These are phyloP conservation scores for Oxyura jamaicensis DNA, from an alignment of 2,113 vertebrate species.

Conservation along the genomic window DNA sequence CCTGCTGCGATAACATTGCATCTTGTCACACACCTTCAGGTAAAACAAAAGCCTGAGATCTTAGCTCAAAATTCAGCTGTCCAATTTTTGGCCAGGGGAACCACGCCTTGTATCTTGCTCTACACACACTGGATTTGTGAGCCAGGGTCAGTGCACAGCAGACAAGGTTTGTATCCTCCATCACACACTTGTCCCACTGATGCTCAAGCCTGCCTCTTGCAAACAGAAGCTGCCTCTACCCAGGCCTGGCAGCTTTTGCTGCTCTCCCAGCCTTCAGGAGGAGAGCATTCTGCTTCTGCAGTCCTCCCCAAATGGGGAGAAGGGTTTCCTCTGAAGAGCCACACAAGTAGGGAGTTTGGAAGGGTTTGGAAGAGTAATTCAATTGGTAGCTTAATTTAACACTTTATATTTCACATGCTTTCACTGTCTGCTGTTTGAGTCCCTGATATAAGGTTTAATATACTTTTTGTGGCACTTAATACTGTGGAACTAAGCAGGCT, in stretches of 20 bases:
- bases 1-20: rapidly evolving
- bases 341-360: neutral
- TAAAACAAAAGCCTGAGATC: neutral
- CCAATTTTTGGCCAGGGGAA: rapidly evolving
- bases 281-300: neutral
- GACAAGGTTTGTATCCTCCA: rapidly evolving
- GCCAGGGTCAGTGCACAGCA: neutral
- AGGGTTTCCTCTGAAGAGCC: neutral
- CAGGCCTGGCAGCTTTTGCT: rapidly evolving
- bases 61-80: rapidly evolving
- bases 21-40: neutral
- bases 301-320: rapidly evolving
- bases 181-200: rapidly evolving
- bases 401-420: neutral
- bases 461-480: neutral
- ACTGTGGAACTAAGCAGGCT: conserved; percentile 30
- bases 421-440: neutral
- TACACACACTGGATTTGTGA: rapidly evolving
- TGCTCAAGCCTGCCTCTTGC: neutral
- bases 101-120: rapidly evolving
- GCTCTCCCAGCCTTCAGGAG: rapidly evolving
- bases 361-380: neutral
- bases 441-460: conserved; percentile 10
- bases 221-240: neutral
- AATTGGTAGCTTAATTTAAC: neutral